phyloP scores from a whole-genome alignment of 2,113 vertebrate genomes.

The Illadopsis cleaveri region DNA sequence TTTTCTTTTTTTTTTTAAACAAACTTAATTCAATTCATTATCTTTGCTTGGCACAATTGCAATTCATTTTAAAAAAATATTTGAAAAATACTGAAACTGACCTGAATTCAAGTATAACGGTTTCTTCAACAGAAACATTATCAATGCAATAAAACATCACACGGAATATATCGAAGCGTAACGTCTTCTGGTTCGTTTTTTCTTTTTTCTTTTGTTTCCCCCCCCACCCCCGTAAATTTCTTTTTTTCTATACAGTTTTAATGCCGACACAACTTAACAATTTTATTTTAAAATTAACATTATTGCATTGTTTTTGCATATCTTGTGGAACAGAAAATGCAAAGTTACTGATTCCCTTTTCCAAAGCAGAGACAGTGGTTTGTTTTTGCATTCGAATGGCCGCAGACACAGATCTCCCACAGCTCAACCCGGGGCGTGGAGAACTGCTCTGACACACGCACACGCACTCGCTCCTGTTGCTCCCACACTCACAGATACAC shows the following conservation, averaged over 20 bases:
- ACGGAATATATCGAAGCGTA: conserved; percentile 80
- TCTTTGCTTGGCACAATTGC: conserved; percentile 83
- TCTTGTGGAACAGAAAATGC: conserved; percentile 93
- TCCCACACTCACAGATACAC: conserved; percentile 37
- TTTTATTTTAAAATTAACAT: conserved; percentile 82
- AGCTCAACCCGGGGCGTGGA: conserved; percentile 40
- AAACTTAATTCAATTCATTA: conserved; percentile 78
- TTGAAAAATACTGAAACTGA: conserved; percentile 91
- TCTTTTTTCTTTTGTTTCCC: not conserved
- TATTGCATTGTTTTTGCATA: conserved; percentile 99
- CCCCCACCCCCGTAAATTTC: not conserved
- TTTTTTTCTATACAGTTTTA: conserved; percentile 80
- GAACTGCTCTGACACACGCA: not conserved
- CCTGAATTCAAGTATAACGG: conserved; percentile 97
- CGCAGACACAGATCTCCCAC: conserved; percentile 62
- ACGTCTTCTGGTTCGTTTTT: conserved; percentile 62
- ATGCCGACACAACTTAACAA: conserved; percentile 79
- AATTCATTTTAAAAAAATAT: conserved; percentile 86
- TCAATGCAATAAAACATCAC: conserved; percentile 87
- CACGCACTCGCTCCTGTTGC: not conserved
- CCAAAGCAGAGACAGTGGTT: conserved; percentile 78
- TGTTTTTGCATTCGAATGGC: conserved; percentile 72
- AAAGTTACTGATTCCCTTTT: conserved; percentile 81
- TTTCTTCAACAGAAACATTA: conserved; percentile 89
- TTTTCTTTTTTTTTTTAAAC: conserved; percentile 68